Evolutionary conservation across 2,797 vertebrate species (phyloP), one percentile per base, ranked within the genome.

Genomic region (Pangasius sanitwongsei): DNA sequence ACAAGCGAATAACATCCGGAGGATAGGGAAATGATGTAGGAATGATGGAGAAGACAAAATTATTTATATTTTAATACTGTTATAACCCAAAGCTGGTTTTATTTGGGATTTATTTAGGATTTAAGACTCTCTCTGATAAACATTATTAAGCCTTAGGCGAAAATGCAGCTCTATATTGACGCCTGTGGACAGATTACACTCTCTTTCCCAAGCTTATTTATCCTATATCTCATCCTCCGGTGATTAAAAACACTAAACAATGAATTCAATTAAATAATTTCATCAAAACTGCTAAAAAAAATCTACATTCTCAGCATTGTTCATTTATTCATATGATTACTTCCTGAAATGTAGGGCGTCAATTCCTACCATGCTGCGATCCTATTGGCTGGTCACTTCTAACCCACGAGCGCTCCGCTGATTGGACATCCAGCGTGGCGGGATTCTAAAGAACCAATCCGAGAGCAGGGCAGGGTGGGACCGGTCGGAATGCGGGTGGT

Each of bases 261-360:
- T 48, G 8, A 31, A 83, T 65, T 18, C 1, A 48, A n/a, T 2
- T 0, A 4, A 83, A 48, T n/a, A 11, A 1, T 65, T 48, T 61
- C 4, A 61, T 63, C 31, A 59, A 59, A 80, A 16, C 2, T 20
- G 16, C 8, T 12, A n/a, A n/a, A 6, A 28, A 34, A 85, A 69
- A 31, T 8, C 12, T 1, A 3, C 65, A 55, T 85, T 85, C 20
- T 31, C 2, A 25, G n/a, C 63, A 37, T 48, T 83, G 61, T 67
- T 67, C 61, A 50, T 70, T 72, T 86, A 53, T 72, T 72, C 31
- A 4, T 25, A 15, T 0, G 20, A 74, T 28, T 57, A 86, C 84
- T 86, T 86, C 84, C 84, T 41, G 84, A 86, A 72, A 72, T 41
- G 50, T 23, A 84, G 63, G 83, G 61, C 84, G 84, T 72, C 50